Evolutionary conservation across 2,797 vertebrate species (phyloP).

Genomic region (Sebastiscus albofasciatus): DNA sequence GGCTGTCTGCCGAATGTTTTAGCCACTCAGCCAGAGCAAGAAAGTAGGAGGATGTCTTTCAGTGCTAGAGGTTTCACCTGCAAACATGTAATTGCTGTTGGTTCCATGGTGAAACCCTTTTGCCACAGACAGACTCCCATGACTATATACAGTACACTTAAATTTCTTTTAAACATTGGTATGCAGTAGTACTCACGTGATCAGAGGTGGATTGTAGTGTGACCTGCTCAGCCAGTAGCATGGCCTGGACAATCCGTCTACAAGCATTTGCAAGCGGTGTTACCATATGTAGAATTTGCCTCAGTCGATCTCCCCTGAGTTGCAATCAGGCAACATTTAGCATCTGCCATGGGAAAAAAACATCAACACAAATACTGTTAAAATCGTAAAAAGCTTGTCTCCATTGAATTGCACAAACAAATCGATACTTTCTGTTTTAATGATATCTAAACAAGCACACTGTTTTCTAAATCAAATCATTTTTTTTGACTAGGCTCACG

Average conservation of each 20-base stretch:
- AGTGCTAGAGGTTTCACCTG: constrained; percentile 32
- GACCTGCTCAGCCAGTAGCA: neutral
- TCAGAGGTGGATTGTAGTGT: neutral
- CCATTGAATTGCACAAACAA: neutral
- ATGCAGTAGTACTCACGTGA: neutral
- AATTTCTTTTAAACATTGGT: neutral
- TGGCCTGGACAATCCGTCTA: neutral
- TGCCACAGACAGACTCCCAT: neutral
- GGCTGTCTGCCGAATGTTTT: constrained; percentile 41
- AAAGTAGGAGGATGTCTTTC: neutral
- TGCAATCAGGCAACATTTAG: neutral
- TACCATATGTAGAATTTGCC: neutral
- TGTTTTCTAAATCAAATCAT: neutral
- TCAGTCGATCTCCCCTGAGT: neutral
- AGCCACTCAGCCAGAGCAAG: neutral
- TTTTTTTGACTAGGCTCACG: neutral
- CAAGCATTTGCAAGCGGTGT: neutral
- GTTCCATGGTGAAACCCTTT: neutral
- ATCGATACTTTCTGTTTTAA: neutral
- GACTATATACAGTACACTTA: neutral
- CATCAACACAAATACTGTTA: neutral
- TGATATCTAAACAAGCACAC: neutral
- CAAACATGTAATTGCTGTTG: constrained; percentile 17
- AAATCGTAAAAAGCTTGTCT: neutral
- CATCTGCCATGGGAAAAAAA: neutral